Conservation (phyloP, 2,888 invertebrate genomes). For the Eilema sororculum region DNA sequence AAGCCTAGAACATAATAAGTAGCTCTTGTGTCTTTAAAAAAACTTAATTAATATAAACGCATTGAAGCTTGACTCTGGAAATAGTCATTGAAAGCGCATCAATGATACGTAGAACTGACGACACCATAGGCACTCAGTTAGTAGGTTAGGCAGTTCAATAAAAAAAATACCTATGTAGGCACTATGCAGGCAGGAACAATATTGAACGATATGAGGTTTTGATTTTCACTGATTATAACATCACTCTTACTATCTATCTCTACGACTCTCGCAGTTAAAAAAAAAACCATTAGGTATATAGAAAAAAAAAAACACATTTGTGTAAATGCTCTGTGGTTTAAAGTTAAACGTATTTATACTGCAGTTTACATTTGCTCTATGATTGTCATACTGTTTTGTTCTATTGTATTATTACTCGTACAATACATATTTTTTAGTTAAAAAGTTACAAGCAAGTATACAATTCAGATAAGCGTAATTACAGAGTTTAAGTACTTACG, state of each 20-base stretch:
- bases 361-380: not conserved
- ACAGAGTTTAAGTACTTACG: slow-evolving; percentile 5
- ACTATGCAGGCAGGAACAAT: too few relatives aligned
- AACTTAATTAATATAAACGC: slow-evolving; percentile 12
- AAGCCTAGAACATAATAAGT: slow-evolving; percentile 56
- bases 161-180: not conserved
- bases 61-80: not conserved
- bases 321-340: not conserved
- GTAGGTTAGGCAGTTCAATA: too few relatives aligned
- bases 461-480: slow-evolving; percentile 4
- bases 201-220: not conserved
- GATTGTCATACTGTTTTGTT: not conserved
- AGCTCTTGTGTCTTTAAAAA: slow-evolving; percentile 21
- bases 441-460: not conserved
- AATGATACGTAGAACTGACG: not conserved
- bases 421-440: not conserved
- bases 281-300: not conserved
- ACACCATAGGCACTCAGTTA: too few relatives aligned
- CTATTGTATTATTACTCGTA: not conserved
- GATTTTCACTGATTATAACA: not conserved
- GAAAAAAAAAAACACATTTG: not conserved
- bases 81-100: not conserved
- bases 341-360: too few relatives aligned
- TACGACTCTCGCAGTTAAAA: not conserved
- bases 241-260: not conserved